A percentile compares a stretch with the other conserved stretches of the same genome.
Evolutionary conservation across 2,797 vertebrate genomes (phyloP).

Genomic region (Tamandua tetradactyla): DNA sequence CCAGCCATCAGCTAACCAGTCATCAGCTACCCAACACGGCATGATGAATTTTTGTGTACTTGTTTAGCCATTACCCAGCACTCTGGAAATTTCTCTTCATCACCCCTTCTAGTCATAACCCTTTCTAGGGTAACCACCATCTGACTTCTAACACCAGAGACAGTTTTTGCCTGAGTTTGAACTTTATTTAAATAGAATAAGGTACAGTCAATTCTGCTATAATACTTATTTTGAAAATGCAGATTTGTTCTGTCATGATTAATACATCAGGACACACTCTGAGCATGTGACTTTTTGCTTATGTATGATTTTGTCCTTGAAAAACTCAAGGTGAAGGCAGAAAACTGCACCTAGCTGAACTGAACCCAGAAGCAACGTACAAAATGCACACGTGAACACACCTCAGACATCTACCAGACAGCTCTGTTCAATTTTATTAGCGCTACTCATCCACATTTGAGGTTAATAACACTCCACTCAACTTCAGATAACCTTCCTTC

Average conservation of each 20-base stretch:
- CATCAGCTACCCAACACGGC: no score
- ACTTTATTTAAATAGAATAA: slow-evolving; percentile 35
- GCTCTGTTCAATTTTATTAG: not conserved
- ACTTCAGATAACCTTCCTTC: not conserved
- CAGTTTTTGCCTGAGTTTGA: not conserved
- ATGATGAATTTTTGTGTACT: not conserved
- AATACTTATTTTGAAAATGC: slow-evolving; percentile 37
- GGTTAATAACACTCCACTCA: not conserved
- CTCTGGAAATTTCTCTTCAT: not conserved
- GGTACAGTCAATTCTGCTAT: not conserved
- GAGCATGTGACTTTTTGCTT: slow-evolving; percentile 35
- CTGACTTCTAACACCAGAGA: not conserved
- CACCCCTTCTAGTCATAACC: not conserved
- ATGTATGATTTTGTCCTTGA: not conserved
- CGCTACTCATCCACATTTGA: not conserved
- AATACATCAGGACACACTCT: slow-evolving; percentile 1
- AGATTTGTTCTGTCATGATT: slow-evolving; percentile 3
- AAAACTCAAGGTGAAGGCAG: not conserved
- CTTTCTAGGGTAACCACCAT: not conserved
- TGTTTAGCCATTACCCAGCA: not conserved
- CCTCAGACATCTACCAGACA: not conserved
- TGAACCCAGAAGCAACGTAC: not conserved
- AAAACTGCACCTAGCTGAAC: not conserved
- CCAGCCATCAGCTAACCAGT: no score
- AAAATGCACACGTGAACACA: rapidly evolving